Conservation (phyloP, 2,888 invertebrate species). For the Antheraea yamamai region DNA sequence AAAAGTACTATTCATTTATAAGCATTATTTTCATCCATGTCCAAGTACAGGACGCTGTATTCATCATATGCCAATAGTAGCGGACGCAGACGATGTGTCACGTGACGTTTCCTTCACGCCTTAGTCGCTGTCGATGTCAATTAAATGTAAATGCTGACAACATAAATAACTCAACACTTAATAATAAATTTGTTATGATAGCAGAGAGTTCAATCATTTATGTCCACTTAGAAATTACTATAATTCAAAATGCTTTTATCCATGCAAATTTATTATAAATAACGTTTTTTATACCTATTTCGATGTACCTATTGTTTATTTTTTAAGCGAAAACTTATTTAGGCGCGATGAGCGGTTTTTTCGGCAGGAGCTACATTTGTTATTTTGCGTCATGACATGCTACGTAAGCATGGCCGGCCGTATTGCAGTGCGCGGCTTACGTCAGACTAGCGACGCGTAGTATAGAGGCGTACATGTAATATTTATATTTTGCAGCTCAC, state of each 20-base stretch:
- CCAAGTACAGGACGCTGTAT: constrained; percentile 20
- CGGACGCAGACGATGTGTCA: constrained; percentile 36
- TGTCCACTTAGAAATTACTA: background rate
- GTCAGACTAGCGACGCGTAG: too few species aligned
- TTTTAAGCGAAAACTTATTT: background rate
- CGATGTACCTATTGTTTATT: background rate
- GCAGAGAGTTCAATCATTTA: background rate
- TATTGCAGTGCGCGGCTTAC: too few species aligned
- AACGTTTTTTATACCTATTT: too few species aligned
- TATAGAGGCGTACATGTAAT: too few species aligned
- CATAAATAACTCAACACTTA: constrained; percentile 28
- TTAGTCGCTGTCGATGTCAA: constrained; percentile 24
- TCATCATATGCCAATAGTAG: constrained; percentile 22
- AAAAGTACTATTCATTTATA: background rate
- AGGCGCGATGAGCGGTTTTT: too few species aligned
- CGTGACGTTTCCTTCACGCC: constrained; percentile 27
- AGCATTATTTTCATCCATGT: constrained; percentile 29
- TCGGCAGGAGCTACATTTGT: too few species aligned
- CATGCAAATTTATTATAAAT: background rate
- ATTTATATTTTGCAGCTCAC: too few species aligned
- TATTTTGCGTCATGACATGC: too few species aligned
- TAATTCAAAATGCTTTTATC: background rate
- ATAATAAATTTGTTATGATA: constrained; percentile 19
- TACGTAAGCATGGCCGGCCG: too few species aligned
- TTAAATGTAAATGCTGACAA: constrained; percentile 27